These are phyloP conservation scores for Sminthopsis crassicaudata DNA, from an alignment of 2,113 vertebrate genomes.

Conservation along the genomic window DNA sequence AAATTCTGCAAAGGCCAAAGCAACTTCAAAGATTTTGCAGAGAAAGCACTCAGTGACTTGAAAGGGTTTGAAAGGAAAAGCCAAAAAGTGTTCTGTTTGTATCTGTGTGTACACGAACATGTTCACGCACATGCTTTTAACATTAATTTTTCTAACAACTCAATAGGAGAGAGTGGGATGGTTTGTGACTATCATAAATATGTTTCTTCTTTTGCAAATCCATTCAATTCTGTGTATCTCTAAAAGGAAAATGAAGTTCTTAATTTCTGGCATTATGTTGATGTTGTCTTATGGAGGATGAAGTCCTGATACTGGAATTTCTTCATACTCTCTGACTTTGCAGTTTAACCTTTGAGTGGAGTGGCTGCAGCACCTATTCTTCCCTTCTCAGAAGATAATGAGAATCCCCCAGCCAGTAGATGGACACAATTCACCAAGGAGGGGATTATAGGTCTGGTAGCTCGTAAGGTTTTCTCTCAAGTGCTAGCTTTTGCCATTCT, in stretches of 20 bases:
- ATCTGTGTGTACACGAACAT: neutral
- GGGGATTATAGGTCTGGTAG: neutral
- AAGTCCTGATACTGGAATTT: neutral
- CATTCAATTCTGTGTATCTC: neutral
- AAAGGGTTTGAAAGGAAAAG: slow-evolving; percentile 21
- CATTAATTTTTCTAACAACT: slow-evolving; percentile 5
- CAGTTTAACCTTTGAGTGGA: neutral
- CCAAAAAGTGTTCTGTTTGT: neutral
- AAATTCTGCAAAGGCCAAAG: neutral
- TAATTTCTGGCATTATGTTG: neutral
- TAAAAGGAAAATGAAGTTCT: neutral
- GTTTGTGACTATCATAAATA: neutral
- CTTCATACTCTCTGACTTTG: neutral
- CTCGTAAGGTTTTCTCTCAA: neutral
- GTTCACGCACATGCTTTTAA: neutral
- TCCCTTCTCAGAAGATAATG: neutral
- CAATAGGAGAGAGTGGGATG: neutral
- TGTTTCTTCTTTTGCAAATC: slow-evolving; percentile 17
- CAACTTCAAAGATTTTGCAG: neutral
- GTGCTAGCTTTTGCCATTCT: slow-evolving; percentile 2
- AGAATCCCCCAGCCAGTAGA: neutral
- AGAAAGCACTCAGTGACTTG: slow-evolving; percentile 1
- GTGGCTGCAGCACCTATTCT: neutral
- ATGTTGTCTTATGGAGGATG: neutral
- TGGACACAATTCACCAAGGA: slow-evolving; percentile 18